phyloP scores from a whole-genome alignment of 2,113 vertebrate species.

The Oreotragus oreotragus region DNA sequence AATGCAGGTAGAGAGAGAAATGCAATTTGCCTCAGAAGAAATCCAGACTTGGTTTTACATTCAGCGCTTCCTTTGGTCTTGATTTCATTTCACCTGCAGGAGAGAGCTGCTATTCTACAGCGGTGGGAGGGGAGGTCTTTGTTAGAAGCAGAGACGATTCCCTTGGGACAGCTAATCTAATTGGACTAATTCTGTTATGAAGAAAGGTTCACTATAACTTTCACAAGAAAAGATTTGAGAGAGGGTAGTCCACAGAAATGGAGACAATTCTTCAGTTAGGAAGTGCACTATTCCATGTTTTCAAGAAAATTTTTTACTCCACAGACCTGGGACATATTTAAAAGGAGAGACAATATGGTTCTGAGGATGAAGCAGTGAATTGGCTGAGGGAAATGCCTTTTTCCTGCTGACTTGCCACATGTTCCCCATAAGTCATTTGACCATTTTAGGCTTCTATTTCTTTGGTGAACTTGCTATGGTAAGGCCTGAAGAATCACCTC shows the following conservation, averaged over 20 bases:
- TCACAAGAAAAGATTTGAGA: neutral
- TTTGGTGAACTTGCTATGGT: neutral
- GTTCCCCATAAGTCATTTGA: neutral
- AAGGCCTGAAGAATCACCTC: neutral
- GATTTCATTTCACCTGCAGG: neutral
- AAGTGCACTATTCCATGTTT: neutral
- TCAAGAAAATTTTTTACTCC: neutral
- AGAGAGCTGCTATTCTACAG: neutral
- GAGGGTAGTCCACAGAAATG: neutral
- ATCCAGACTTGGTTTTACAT: neutral
- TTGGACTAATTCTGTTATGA: neutral
- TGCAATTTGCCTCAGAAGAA: neutral
- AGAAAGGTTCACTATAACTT: neutral
- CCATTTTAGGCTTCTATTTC: neutral
- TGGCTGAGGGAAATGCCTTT: neutral
- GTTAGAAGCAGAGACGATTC: neutral
- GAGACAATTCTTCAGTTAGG: neutral
- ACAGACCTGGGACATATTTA: neutral
- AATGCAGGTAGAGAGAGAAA: neutral
- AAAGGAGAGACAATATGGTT: neutral
- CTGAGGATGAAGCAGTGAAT: neutral
- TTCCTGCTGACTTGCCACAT: neutral
- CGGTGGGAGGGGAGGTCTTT: neutral
- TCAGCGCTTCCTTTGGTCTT: neutral
- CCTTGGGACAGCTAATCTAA: neutral